These are phyloP conservation scores for Lophura nycthemera DNA, from an alignment of 2,113 vertebrate species.

Conservation along the genomic window DNA sequence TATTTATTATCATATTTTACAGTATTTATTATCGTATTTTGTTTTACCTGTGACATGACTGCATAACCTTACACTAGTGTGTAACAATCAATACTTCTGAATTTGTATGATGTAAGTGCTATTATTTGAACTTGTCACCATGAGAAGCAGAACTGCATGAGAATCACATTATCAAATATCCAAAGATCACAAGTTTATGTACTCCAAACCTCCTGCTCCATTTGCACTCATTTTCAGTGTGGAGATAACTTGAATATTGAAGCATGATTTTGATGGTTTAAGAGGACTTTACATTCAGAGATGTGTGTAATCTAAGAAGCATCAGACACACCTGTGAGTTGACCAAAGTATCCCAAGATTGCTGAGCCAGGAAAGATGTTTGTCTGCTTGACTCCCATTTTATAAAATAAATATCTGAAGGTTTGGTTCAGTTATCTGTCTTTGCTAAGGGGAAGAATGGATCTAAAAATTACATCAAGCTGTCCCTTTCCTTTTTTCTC, in stretches of 20 bases:
- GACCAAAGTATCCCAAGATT: neutral
- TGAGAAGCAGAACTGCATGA: neutral
- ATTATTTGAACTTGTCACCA: neutral
- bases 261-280: neutral
- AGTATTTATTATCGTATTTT: neutral
- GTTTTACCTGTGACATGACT: neutral
- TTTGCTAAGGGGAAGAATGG: neutral
- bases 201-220: neutral
- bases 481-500: neutral
- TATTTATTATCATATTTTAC: too few species aligned
- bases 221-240: neutral
- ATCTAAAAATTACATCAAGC: neutral
- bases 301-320: neutral
- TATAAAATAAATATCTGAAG: neutral
- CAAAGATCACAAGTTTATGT: neutral
- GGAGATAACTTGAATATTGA: neutral
- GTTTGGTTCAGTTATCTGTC: neutral
- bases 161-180: neutral
- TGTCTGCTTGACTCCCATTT: neutral
- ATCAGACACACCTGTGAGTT: neutral
- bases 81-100: neutral
- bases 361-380: neutral
- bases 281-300: neutral
- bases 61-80: accelerated
- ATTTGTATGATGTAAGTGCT: neutral